A percentile compares a stretch with the other conserved stretches of the same genome.
These are phyloP conservation scores for Hyposoter didymator DNA, from an alignment of 2,888 invertebrate genomes.

Conservation along the genomic window DNA sequence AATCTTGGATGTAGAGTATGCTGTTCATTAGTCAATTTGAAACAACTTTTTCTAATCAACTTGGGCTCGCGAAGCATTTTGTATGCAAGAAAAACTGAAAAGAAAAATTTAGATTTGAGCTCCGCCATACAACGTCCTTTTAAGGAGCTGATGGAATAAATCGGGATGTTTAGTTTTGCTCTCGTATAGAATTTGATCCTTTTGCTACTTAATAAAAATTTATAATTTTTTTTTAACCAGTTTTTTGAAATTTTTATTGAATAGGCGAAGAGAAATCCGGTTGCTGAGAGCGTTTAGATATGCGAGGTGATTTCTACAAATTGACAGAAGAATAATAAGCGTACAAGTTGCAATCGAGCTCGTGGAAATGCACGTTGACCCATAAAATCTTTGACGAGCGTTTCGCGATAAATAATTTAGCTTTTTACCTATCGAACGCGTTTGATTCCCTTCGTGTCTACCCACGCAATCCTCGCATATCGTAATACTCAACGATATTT, in stretches of 20 bases:
- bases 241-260: not conserved
- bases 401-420: constrained; percentile 9
- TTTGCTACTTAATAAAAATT: not conserved
- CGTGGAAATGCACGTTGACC: not conserved
- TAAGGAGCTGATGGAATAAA: not conserved
- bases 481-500: not conserved
- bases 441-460: not conserved
- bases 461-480: constrained; percentile 21
- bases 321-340: not conserved
- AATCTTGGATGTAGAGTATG: too few species aligned
- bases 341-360: constrained; percentile 1
- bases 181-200: not conserved
- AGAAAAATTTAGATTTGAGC: too few species aligned
- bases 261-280: not conserved
- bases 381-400: constrained; percentile 13
- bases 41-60: too few species aligned
- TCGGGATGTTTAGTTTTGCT: not conserved
- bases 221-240: not conserved
- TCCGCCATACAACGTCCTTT: not conserved
- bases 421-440: constrained; percentile 8
- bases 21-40: too few species aligned
- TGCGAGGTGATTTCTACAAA: constrained; percentile 1
- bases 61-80: too few species aligned
- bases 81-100: too few species aligned
- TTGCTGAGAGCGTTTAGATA: not conserved